These are phyloP conservation scores for Nasonovia ribisnigri DNA, from an alignment of 2,888 invertebrate genomes.

Conservation along the genomic window DNA sequence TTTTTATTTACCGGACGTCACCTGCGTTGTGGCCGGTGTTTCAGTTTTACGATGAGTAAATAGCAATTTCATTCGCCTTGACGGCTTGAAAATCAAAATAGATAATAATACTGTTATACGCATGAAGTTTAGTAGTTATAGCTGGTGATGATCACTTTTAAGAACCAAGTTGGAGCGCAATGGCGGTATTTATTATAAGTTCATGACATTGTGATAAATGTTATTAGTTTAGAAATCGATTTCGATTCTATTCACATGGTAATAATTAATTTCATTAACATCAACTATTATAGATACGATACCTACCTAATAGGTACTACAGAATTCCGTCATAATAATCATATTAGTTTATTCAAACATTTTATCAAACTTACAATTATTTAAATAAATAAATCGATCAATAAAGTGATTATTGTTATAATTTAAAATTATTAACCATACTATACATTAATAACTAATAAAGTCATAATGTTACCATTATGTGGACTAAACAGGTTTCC, in stretches of 20 bases:
- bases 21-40: background rate
- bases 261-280: background rate
- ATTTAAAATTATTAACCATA: background rate
- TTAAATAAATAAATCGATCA: background rate
- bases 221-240: background rate
- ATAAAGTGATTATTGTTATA: background rate
- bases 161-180: background rate
- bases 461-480: background rate
- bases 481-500: background rate
- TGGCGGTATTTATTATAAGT: background rate
- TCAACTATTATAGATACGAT: background rate
- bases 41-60: background rate
- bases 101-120: background rate
- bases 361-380: background rate
- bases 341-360: background rate
- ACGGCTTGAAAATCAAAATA: background rate
- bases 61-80: background rate
- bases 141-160: background rate
- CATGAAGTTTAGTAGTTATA: background rate
- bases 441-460: background rate
- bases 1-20: background rate
- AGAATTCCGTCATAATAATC: background rate
- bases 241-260: background rate
- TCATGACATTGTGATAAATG: background rate
- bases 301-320: background rate